These are phyloP conservation scores for Rallus limicola DNA, from an alignment of 2,113 vertebrate species.

Conservation along the genomic window DNA sequence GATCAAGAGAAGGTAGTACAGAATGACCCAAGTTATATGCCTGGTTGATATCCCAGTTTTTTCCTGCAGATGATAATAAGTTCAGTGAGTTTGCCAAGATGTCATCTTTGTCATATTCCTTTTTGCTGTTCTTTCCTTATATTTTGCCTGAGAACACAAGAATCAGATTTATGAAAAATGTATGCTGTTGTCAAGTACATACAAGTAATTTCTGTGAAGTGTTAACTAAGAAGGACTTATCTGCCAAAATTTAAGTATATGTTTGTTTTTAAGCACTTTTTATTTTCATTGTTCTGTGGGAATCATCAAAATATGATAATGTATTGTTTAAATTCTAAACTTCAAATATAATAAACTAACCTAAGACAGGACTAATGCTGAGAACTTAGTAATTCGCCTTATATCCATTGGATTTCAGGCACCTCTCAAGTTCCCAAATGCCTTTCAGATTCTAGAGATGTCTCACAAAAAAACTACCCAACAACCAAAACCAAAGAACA, in stretches of 20 bases:
- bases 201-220: conserved; percentile 73
- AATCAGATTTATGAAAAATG: conserved; percentile 73
- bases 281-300: conserved; percentile 60
- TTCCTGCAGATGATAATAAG: conserved; percentile 24
- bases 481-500: background rate
- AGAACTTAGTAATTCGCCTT: conserved; percentile 45
- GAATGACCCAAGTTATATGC: conserved; percentile 3
- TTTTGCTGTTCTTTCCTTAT: conserved; percentile 55
- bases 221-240: conserved; percentile 69
- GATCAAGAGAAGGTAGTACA: background rate
- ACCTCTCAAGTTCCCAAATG: conserved; percentile 29
- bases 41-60: conserved; percentile 21
- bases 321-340: conserved; percentile 49
- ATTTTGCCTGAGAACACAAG: conserved; percentile 61
- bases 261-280: conserved; percentile 64
- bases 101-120: conserved; percentile 56
- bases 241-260: conserved; percentile 66
- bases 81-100: conserved; percentile 41
- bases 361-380: conserved; percentile 55
- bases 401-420: conserved; percentile 21
- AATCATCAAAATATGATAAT: conserved; percentile 72
- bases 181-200: conserved; percentile 69
- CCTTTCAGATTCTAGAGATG: background rate
- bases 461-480: background rate
- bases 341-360: conserved; percentile 67